phyloP scores from a whole-genome alignment of 92 coral and sea anemone species.

The Desmophyllum pertusum region DNA sequence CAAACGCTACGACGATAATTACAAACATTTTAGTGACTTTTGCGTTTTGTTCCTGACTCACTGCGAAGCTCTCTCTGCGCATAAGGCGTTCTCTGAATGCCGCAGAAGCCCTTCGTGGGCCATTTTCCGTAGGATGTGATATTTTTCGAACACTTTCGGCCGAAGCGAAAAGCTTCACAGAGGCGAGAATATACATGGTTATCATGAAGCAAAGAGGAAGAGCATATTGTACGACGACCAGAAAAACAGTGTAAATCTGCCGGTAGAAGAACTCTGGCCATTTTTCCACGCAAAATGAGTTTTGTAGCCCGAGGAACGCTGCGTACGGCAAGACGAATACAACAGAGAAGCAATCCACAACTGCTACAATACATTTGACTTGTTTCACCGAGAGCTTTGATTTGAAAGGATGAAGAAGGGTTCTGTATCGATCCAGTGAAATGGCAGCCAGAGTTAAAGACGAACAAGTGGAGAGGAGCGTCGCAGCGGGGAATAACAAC shows the following conservation, averaged over 20 bases:
- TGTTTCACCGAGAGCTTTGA: conserved; percentile 5
- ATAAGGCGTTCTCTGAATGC: background rate
- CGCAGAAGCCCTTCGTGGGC: background rate
- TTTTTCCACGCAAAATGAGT: conserved; percentile 54
- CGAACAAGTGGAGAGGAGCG: conserved; percentile 52
- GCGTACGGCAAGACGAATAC: conserved; percentile 48
- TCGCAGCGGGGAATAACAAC: conserved; percentile 44
- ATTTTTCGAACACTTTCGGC: background rate
- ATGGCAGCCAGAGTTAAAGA: conserved; percentile 65
- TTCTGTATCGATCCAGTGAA: conserved; percentile 67
- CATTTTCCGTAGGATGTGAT: background rate
- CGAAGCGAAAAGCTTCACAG: conserved; percentile 29
- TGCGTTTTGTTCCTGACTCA: conserved; percentile 25
- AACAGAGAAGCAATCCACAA: conserved; percentile 41
- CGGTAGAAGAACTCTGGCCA: conserved; percentile 64
- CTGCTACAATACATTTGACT: background rate
- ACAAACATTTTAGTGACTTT: conserved; percentile 63
- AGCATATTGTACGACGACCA: conserved; percentile 64
- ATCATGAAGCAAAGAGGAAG: conserved; percentile 70
- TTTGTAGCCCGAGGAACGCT: conserved; percentile 27
- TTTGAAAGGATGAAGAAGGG: conserved; percentile 66
- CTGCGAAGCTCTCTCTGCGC: background rate
- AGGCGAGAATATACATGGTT: conserved; percentile 61
- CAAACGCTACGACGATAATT: conserved; percentile 51
- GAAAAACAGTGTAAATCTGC: conserved; percentile 65